Evolutionary conservation across 2,113 vertebrate species (phyloP).

Genomic region (Corythoichthys haematopterus): DNA sequence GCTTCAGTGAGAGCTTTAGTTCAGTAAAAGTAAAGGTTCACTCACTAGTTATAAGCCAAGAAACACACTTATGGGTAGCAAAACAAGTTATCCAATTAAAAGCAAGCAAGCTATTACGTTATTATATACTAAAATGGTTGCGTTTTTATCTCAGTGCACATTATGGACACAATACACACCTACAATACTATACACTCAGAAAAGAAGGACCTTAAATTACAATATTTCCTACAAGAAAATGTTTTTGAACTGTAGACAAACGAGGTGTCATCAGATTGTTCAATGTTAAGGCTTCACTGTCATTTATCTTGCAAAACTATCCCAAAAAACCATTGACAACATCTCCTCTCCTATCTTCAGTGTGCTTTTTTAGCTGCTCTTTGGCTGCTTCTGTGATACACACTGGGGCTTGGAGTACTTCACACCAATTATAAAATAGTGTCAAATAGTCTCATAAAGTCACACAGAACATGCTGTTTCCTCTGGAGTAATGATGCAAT

Average conservation of each 20-base stretch:
- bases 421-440: conserved; percentile 54
- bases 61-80: neutral
- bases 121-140: too few species aligned
- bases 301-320: conserved; percentile 8
- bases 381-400: conserved; percentile 15
- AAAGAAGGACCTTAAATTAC: too few species aligned
- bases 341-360: neutral
- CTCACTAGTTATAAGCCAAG: neutral
- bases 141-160: too few species aligned
- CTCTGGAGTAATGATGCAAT: conserved; percentile 1
- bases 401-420: conserved; percentile 34
- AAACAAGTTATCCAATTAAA: too few species aligned
- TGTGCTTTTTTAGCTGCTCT: conserved; percentile 12
- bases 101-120: too few species aligned
- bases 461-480: neutral
- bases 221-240: too few species aligned
- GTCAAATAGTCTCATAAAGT: conserved; percentile 10
- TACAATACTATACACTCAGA: too few species aligned
- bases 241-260: neutral
- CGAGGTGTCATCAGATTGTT: neutral
- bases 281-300: neutral
- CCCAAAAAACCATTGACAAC: neutral
- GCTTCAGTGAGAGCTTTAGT: conserved; percentile 22
- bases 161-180: too few species aligned
- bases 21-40: conserved; percentile 32